Evolutionary conservation across 2,113 vertebrate species (phyloP).

Genomic region (Acanthochromis polyacanthus): DNA sequence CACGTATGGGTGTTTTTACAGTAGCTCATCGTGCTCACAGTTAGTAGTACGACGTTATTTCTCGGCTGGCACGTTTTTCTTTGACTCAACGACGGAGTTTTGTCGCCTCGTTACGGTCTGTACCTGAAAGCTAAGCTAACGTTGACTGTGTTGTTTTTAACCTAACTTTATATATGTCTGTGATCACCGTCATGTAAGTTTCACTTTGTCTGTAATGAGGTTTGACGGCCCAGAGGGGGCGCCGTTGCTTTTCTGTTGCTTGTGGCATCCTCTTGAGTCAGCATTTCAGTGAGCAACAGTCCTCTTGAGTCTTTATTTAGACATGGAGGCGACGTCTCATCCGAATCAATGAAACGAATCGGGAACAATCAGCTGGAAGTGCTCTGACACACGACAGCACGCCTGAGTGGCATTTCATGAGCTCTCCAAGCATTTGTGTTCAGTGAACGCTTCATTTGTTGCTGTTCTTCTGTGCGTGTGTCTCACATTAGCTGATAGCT

Average conservation of each 20-base stretch:
- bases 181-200: no score
- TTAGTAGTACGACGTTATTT: rapidly evolving
- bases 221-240: constrained; percentile 43
- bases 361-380: constrained; percentile 10
- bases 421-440: neutral
- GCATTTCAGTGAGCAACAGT: constrained; percentile 12
- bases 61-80: neutral
- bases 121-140: constrained; percentile 7
- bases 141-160: neutral
- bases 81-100: neutral
- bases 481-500: constrained; percentile 26
- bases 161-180: no score
- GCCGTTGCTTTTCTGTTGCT: neutral
- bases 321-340: neutral
- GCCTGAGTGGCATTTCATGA: neutral
- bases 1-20: rapidly evolving
- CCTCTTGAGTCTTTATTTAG: constrained; percentile 17
- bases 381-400: neutral
- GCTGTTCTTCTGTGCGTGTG: neutral
- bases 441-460: neutral
- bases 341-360: constrained; percentile 8
- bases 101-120: neutral
- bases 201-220: neutral
- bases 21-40: neutral
- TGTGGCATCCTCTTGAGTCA: constrained; percentile 28